Evolutionary conservation across 30 jellyfish, hydroid and myxozoan genomes (phyloP).

Genomic region (Sanderia malayensis): DNA sequence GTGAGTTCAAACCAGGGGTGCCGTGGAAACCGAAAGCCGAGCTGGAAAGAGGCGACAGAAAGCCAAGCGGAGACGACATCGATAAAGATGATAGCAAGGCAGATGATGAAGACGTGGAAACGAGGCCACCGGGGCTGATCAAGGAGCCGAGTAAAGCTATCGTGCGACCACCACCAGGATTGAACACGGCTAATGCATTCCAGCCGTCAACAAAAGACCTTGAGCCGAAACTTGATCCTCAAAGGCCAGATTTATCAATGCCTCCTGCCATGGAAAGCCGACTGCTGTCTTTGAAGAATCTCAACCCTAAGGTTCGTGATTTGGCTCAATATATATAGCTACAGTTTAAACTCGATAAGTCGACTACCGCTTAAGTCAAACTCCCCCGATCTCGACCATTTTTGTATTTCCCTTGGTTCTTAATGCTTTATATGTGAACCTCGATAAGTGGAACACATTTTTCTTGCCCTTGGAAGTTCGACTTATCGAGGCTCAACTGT

Average conservation of each 20-base stretch:
- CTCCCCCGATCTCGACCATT: too few relatives aligned
- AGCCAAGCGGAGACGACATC: not conserved
- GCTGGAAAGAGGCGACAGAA: slow-evolving; percentile 56
- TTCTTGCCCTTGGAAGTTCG: too few relatives aligned
- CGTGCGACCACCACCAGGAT: slow-evolving; percentile 87
- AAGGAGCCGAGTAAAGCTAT: slow-evolving; percentile 39
- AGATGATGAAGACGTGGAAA: slow-evolving; percentile 5
- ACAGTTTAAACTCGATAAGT: too few relatives aligned
- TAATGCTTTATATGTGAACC: too few relatives aligned
- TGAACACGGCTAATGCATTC: slow-evolving; percentile 24
- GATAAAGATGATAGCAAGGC: not conserved
- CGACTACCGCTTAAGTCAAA: too few relatives aligned
- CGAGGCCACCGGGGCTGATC: too few relatives aligned
- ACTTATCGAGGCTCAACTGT: too few relatives aligned
- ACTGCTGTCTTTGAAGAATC: slow-evolving; percentile 45
- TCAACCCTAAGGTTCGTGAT: slow-evolving; percentile 68
- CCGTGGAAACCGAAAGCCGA: slow-evolving; percentile 95
- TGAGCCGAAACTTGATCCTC: slow-evolving; percentile 11
- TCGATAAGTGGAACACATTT: too few relatives aligned
- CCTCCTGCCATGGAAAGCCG: not conserved
- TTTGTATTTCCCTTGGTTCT: too few relatives aligned
- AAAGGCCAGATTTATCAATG: slow-evolving; percentile 1
- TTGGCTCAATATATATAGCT: too few relatives aligned
- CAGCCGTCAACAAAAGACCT: slow-evolving; percentile 7
- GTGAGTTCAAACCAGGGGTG: slow-evolving; percentile 98